Conservation (phyloP, 2,113 vertebrate genomes). For the Lampris megalopsis region DNA sequence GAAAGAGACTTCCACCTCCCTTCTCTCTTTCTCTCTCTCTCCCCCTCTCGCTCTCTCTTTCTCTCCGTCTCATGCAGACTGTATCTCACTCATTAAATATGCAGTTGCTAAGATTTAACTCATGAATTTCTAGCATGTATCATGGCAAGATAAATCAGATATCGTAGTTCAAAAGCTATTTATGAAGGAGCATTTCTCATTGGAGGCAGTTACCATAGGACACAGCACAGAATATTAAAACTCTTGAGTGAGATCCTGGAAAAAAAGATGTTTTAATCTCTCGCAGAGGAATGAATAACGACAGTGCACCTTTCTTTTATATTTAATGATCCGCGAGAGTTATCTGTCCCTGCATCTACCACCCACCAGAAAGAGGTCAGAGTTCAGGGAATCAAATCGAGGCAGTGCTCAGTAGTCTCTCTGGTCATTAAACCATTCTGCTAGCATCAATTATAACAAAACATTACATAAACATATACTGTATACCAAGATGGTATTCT, state of each 20-base stretch:
- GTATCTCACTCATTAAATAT: too few relatives aligned
- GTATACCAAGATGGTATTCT: too few relatives aligned
- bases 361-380: background rate
- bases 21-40: too few relatives aligned
- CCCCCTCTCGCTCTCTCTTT: too few relatives aligned
- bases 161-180: too few relatives aligned
- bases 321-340: constrained; percentile 9
- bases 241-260: background rate
- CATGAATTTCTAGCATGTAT: too few relatives aligned
- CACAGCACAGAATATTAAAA: constrained; percentile 1
- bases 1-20: too few relatives aligned
- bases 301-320: constrained; percentile 9
- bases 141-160: too few relatives aligned
- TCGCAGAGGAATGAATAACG: background rate
- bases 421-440: background rate
- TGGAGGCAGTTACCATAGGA: background rate
- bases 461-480: constrained; percentile 20
- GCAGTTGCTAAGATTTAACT: too few relatives aligned
- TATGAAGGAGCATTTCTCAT: background rate
- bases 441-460: background rate
- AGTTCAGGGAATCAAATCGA: background rate
- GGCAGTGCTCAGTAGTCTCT: background rate
- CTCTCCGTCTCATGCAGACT: too few relatives aligned
- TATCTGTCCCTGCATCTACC: background rate
- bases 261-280: background rate